Evolutionary conservation across 2,888 invertebrate genomes (phyloP).

Genomic region (Lasioglossum vierecki): DNA sequence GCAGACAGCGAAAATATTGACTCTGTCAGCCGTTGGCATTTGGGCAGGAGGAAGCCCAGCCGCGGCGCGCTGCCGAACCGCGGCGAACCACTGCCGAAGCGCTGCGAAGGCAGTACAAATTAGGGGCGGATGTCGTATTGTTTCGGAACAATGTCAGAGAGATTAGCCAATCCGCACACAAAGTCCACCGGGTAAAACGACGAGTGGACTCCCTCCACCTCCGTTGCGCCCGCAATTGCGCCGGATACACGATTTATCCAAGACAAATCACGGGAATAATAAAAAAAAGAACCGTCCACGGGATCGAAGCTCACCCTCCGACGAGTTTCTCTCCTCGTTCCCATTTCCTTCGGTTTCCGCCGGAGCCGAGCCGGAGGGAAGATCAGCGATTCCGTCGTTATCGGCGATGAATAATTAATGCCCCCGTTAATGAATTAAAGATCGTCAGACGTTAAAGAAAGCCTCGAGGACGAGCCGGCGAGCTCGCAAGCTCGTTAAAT

Average conservation of each 20-base stretch:
- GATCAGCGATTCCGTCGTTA: conserved; percentile 61
- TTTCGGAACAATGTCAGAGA: conserved; percentile 78
- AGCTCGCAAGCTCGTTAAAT: conserved; percentile 53
- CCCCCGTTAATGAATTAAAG: conserved; percentile 66
- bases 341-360: background rate
- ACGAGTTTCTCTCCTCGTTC: background rate
- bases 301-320: background rate
- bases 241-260: conserved; percentile 54
- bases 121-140: conserved; percentile 73
- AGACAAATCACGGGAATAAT: conserved; percentile 31
- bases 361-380: background rate
- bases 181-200: conserved; percentile 39
- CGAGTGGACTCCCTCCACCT: background rate
- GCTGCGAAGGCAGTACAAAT: conserved; percentile 69
- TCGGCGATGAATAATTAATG: conserved; percentile 70
- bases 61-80: background rate
- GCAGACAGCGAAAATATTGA: conserved; percentile 65
- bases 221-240: background rate
- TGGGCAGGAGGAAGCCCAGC: conserved; percentile 25
- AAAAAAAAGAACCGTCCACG: conserved; percentile 37
- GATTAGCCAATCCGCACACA: conserved; percentile 71
- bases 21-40: conserved; percentile 52
- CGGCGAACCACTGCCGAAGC: background rate
- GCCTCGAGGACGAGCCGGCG: conserved; percentile 29
- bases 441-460: conserved; percentile 56